Conservation (phyloP, 2,888 invertebrate species). For the Creontiades dilutus region DNA sequence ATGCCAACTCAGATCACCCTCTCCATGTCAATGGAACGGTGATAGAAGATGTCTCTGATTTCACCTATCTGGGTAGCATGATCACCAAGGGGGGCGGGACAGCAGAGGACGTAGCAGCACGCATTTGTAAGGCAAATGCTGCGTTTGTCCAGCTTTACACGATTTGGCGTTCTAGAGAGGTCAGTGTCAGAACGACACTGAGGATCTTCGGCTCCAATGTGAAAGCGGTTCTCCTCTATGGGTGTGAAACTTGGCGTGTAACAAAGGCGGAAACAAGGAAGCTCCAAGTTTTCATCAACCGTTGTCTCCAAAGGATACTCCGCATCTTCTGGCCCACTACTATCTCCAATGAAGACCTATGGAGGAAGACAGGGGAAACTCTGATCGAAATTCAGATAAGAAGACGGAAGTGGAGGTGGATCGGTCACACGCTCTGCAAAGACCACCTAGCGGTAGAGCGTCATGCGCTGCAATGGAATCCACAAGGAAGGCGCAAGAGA, state of each 20-base stretch:
- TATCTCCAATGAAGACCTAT: background rate
- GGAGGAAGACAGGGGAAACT: background rate
- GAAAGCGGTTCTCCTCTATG: slow-evolving; percentile 49
- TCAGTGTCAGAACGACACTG: background rate
- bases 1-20: too few species aligned
- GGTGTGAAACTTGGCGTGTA: slow-evolving; percentile 59
- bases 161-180: background rate
- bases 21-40: too few species aligned
- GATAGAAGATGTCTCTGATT: too few species aligned
- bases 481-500: slow-evolving; percentile 13
- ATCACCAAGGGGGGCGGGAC: too few species aligned
- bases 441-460: background rate
- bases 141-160: slow-evolving; percentile 8
- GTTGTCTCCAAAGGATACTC: too few species aligned
- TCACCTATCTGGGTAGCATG: too few species aligned
- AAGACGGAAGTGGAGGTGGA: background rate
- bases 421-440: background rate
- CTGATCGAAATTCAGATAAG: background rate
- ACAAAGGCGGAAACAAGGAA: background rate
- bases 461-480: background rate
- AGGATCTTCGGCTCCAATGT: slow-evolving; percentile 51
- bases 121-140: background rate
- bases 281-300: background rate
- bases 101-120: too few species aligned
- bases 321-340: background rate